Base-by-base conservation (phyloP, 2,113 vertebrate genomes). In the Terrapene triunguis region DNA sequence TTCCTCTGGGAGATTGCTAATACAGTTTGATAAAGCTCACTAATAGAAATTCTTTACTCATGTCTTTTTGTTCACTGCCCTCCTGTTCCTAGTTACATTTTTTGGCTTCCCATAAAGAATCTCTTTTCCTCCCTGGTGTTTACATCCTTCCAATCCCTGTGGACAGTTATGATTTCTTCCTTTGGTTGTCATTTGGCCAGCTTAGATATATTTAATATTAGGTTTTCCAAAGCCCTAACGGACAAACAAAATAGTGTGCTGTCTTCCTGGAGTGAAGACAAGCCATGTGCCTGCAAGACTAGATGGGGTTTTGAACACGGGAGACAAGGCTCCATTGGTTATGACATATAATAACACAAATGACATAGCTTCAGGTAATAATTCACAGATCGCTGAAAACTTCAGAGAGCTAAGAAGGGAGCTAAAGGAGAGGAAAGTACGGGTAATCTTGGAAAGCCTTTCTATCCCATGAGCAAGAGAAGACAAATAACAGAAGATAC, bases 401-500 rank as follows among this genome's bases (percentile, higher is more conserved):
- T 87, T 22, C 19, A 91, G 82, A 74, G 74, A 96, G 96, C 92
- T 95, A 74, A 50, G 65, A 69, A 38, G 65, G 17, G 65, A 69
- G 35, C 35, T 69, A 69, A 69, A 69, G 65, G 65, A 69, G 35
- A 38, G 35, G 65, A 21, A 38, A n/a, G 29, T 27, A 65, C 59
- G 16, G 59, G 32, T 65, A n/a, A 42, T 38, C 35, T 74, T 96
- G 85, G 87, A 89, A 90, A 97, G 97, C 88, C 90, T 97, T 97
- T 97, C 96, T 94, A 95, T 94, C 92, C 97, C 94, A 97, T 92
- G 92, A 93, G 69, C 93, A 97, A 97, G 95, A 97, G 95, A 97
- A 97, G 95, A 96, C 95, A 97, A 97, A 97, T 96, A 97, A 97
- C 95, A 95, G 94, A 95, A 97, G 96, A 97, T 96, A 95, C 14